phyloP scores from a whole-genome alignment of 2,113 vertebrate species.

The Paracanthobrama guichenoti region DNA sequence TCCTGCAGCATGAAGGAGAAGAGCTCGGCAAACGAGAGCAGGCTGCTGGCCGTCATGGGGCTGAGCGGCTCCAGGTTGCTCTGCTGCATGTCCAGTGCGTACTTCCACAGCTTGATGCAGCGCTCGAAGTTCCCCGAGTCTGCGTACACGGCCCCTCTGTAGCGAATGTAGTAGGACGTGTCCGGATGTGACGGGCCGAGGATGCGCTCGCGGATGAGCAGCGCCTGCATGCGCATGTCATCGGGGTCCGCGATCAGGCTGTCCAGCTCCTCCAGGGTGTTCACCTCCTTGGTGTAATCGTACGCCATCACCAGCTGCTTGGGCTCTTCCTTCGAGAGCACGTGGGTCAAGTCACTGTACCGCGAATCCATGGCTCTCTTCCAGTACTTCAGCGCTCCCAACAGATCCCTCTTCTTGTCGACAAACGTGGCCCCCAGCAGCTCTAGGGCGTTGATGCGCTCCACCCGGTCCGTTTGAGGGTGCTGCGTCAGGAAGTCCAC shows the following conservation, averaged over 20 bases:
- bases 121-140: constrained; percentile 98
- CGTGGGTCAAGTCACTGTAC: constrained; percentile 84
- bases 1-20: constrained; percentile 99
- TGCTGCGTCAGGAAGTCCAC: constrained; percentile 94
- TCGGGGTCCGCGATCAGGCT: constrained; percentile 95
- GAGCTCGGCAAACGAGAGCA: constrained; percentile 95
- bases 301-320: constrained; percentile 93
- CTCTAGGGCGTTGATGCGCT: constrained; percentile 92
- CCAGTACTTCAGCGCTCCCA: constrained; percentile 97
- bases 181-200: constrained; percentile 96
- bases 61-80: constrained; percentile 94
- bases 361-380: constrained; percentile 97
- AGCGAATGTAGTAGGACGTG: constrained; percentile 98
- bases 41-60: constrained; percentile 97
- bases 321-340: constrained; percentile 87
- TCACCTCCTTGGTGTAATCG: constrained; percentile 93
- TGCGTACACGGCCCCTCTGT: constrained; percentile 94
- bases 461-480: constrained; percentile 84
- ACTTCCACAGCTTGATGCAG: constrained; percentile 98
- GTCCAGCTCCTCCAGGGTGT: constrained; percentile 89
- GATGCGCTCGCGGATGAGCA: constrained; percentile 94
- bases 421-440: constrained; percentile 96
- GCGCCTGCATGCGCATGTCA: constrained; percentile 98
- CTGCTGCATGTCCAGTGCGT: constrained; percentile 98
- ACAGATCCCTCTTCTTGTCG: constrained; percentile 96